A percentile compares a stretch with the other conserved stretches of the same genome.
These are phyloP conservation scores for Drosophila emarginata DNA, from an alignment of 2,888 invertebrate genomes.

Conservation along the genomic window DNA sequence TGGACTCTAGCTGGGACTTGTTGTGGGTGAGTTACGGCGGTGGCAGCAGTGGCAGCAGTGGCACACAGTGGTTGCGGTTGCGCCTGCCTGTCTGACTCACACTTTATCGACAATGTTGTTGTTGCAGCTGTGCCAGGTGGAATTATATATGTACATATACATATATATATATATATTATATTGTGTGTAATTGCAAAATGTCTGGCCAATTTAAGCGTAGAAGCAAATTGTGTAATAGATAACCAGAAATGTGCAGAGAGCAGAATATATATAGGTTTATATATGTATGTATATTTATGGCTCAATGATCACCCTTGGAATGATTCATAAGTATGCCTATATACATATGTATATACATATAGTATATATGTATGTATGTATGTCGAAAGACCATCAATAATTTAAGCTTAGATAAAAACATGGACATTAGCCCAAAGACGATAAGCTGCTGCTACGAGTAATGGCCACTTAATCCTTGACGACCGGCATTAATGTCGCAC, in stretches of 20 bases:
- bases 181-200: conserved; percentile 61
- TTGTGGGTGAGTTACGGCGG: not conserved
- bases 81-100: conserved; percentile 57
- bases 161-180: too few species aligned
- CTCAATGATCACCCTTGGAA: conserved; percentile 32
- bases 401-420: conserved; percentile 25
- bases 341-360: too few species aligned
- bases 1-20: not conserved
- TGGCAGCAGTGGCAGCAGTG: conserved; percentile 25
- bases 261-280: conserved; percentile 41
- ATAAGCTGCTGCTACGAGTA: conserved; percentile 34
- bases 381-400: not conserved
- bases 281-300: not conserved
- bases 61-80: conserved; percentile 64
- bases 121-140: conserved; percentile 66
- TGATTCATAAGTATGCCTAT: conserved; percentile 51
- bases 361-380: too few species aligned
- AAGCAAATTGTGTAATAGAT: conserved; percentile 69
- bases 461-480: conserved; percentile 65
- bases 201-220: conserved; percentile 43
- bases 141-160: conserved; percentile 29
- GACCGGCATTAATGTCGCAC: conserved; percentile 66
- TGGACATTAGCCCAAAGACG: conserved; percentile 12
- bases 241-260: conserved; percentile 53
- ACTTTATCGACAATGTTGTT: conserved; percentile 8